Conservation (phyloP, 1,140 invertebrate genomes). For the Streblospio benedicti region DNA sequence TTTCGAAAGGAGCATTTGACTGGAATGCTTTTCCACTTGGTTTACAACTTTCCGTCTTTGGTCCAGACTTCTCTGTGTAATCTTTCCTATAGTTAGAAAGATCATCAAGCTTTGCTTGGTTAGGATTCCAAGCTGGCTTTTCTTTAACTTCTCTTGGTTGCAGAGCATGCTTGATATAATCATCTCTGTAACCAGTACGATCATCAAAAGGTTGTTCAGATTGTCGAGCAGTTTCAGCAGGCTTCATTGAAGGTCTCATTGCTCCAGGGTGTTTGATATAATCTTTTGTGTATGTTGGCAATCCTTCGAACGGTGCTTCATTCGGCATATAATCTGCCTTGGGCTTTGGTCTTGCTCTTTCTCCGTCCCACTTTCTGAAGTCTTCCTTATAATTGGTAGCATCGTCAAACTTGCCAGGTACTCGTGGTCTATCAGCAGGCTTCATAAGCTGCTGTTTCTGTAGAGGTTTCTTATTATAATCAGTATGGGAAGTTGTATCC, state of each 20-base stretch:
- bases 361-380: constrained; percentile 17
- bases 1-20: constrained; percentile 23
- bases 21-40: constrained; percentile 16
- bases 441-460: constrained; percentile 15
- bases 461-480: constrained; percentile 27
- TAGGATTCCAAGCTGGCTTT: constrained; percentile 18
- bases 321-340: constrained; percentile 15
- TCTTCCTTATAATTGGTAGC: constrained; percentile 38
- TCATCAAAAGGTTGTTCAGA: constrained; percentile 24
- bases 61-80: constrained; percentile 19
- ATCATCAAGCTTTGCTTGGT: constrained; percentile 21
- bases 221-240: constrained; percentile 14
- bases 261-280: constrained; percentile 12
- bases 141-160: background rate
- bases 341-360: constrained; percentile 2
- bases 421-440: constrained; percentile 24
- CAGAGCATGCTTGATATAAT: constrained; percentile 13
- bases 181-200: constrained; percentile 21
- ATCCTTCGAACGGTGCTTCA: constrained; percentile 22
- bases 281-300: constrained; percentile 16
- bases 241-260: constrained; percentile 10
- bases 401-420: constrained; percentile 32
- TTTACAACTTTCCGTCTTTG: constrained; percentile 14
- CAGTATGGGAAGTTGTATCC: constrained; percentile 27
- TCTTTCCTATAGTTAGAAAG: constrained; percentile 24